Conservation (phyloP, 1,140 invertebrate species). For the Zaprionus vittiger region DNA sequence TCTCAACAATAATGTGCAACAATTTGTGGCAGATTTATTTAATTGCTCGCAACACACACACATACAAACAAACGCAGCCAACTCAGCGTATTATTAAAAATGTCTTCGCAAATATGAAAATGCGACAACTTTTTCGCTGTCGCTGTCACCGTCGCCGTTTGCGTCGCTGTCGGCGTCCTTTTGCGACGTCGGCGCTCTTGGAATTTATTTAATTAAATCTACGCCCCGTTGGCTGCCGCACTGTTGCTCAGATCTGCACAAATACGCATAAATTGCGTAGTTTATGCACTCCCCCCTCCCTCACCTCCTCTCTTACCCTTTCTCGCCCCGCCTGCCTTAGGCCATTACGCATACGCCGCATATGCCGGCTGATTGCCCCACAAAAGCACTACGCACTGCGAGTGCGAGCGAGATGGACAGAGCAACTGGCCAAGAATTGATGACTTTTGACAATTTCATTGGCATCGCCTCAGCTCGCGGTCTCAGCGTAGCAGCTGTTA, state of each 20-base stretch:
- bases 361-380: conserved; percentile 21
- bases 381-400: conserved; percentile 4
- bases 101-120: conserved; percentile 63
- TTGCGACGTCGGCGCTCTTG: conserved; percentile 55
- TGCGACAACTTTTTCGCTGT: conserved; percentile 49
- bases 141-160: conserved; percentile 15
- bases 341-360: conserved; percentile 65
- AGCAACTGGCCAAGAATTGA: conserved; percentile 45
- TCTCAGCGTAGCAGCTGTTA: conserved; percentile 7
- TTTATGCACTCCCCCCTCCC: conserved; percentile 61
- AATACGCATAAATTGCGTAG: conserved; percentile 76
- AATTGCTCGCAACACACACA: conserved; percentile 57
- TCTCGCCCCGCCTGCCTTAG: conserved; percentile 24
- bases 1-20: conserved; percentile 56
- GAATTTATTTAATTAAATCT: conserved; percentile 84
- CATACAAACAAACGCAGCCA: conserved; percentile 27
- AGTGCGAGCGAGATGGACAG: not conserved
- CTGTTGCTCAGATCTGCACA: conserved; percentile 44
- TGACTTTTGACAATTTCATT: conserved; percentile 64
- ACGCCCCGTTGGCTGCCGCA: conserved; percentile 74
- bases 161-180: conserved; percentile 28
- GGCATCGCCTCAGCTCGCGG: conserved; percentile 25
- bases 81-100: conserved; percentile 50
- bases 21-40: conserved; percentile 73
- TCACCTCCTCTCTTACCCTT: not conserved